Base-by-base conservation (phyloP, 1,140 invertebrate species). In the Potamilus streckersoni region DNA sequence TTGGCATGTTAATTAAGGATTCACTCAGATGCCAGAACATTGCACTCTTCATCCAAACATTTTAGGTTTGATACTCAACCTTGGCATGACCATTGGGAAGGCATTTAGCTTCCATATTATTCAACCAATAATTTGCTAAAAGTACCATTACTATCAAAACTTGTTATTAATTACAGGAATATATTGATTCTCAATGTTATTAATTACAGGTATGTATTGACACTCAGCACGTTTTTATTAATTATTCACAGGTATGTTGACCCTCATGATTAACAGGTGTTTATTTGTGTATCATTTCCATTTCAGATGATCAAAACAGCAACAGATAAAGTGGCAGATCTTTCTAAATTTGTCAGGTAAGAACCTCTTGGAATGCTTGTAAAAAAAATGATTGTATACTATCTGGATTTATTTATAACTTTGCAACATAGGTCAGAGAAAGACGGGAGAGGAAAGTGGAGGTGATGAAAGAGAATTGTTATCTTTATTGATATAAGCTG, bases 301-400 rank as follows among this genome's bases (percentile, higher is more conserved):
- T 77, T 83, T 61, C 75, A 86, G 85, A 89, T 88, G 86, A 85
- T 88, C 14, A 89, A 89, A 80, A 89, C 87, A 73, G 74, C 80
- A 14, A 85, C 86, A 65, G 67, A 77, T 15, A 82, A 82, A 73
- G 79, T 89, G 63, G 79, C 84, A 76, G 82, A 83, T 69, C 23
- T 89, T 12, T 81, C 83, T 38, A 82, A 88, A 66, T 89, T 79
- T 83, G 85, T 89, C 27, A 82, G 82, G 86, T 87, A 72, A 76
- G 81, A 67, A 64, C 60, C 13, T 20, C n/a, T 15, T 56, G 20
- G 15, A 31, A 49, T 74, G 17, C 60, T 23, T 57, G 27, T 55
- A 69, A 49, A 55, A 69, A 49, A 55, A n/a, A 55, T 55, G 11
- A 17, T 19, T 56, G 4, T 19, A 69, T 56, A 11, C 5, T n/a